Evolutionary conservation across 2,888 invertebrate species (phyloP).

Genomic region (Dicyrtoma fusca): DNA sequence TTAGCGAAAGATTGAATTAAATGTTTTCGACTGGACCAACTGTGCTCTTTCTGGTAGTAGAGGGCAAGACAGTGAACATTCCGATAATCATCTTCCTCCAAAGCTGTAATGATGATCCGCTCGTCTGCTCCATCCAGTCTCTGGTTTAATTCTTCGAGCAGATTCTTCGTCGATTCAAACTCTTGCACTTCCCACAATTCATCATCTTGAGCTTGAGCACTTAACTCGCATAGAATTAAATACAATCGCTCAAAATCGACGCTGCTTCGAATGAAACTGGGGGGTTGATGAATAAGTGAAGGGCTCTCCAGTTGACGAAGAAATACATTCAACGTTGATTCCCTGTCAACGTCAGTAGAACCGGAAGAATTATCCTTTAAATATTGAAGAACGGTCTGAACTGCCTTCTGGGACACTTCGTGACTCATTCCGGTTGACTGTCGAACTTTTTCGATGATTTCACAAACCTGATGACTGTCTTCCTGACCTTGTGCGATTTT

Average conservation of each 20-base stretch:
- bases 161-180: background rate
- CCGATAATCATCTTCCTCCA: conserved; percentile 81
- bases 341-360: background rate
- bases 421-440: conserved; percentile 83
- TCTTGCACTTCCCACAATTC: conserved; percentile 2
- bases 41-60: conserved; percentile 94
- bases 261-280: conserved; percentile 10
- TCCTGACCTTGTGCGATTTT: no score
- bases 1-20: conserved; percentile 84
- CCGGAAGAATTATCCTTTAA: conserved; percentile 45
- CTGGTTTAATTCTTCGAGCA: conserved; percentile 15
- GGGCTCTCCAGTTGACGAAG: conserved; percentile 9
- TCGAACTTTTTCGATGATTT: conserved; percentile 64
- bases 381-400: conserved; percentile 72
- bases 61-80: conserved; percentile 83
- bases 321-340: background rate
- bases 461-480: conserved; percentile 8
- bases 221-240: conserved; percentile 7
- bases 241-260: conserved; percentile 23
- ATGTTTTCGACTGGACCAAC: conserved; percentile 81
- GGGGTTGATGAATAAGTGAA: conserved; percentile 3
- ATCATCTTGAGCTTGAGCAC: conserved; percentile 17
- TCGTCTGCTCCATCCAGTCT: conserved; percentile 70
- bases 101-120: conserved; percentile 80
- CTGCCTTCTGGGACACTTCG: conserved; percentile 81